Conservation (phyloP, 2,888 invertebrate genomes). For the Microdon myrmicae region DNA sequence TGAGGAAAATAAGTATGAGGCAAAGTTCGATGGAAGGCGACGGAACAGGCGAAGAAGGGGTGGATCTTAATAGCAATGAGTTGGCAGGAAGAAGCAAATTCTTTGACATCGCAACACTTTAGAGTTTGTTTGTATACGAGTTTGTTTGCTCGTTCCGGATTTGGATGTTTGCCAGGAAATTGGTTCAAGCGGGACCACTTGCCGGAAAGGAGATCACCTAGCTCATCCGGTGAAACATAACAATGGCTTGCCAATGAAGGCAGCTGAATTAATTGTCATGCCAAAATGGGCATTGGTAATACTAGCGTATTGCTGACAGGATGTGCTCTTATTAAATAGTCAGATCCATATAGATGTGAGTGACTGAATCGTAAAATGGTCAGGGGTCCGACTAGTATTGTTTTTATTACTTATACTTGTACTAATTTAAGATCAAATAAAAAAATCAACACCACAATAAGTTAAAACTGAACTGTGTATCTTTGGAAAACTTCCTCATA, state of each 20-base stretch:
- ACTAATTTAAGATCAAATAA: too few species aligned
- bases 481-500: too few species aligned
- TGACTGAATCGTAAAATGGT: too few species aligned
- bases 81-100: constrained; percentile 49
- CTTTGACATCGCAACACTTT: constrained; percentile 52
- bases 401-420: too few species aligned
- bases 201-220: constrained; percentile 5
- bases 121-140: constrained; percentile 38
- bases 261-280: too few species aligned
- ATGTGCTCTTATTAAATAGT: too few species aligned
- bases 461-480: too few species aligned
- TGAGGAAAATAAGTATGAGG: not conserved
- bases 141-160: constrained; percentile 41
- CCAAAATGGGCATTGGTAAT: too few species aligned
- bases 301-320: too few species aligned
- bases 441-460: too few species aligned
- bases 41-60: constrained; percentile 10
- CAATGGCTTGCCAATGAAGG: not conserved
- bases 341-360: too few species aligned
- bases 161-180: constrained; percentile 49
- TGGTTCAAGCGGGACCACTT: constrained; percentile 12
- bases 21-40: constrained; percentile 1
- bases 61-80: constrained; percentile 36
- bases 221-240: constrained; percentile 43
- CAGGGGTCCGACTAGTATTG: too few species aligned